Evolutionary conservation across 1,140 invertebrate genomes (phyloP), one percentile per base, ranked within the genome.

Genomic region (Drosophila rhopaloa): DNA sequence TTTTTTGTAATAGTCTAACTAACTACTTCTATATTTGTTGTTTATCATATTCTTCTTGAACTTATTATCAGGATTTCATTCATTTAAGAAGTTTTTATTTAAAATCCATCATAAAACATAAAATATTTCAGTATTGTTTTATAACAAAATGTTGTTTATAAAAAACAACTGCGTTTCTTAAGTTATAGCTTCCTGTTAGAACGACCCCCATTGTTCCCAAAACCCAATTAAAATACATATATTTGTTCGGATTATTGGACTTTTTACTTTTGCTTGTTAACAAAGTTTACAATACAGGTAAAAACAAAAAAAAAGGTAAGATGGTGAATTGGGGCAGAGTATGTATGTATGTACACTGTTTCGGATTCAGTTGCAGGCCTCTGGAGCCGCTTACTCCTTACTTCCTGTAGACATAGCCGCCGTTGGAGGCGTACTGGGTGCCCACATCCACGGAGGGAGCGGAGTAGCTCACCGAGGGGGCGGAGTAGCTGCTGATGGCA

Each of bases 401-500:
- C 84, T 88, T 91, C 77, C 58, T 90, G 90, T 91, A 91, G 63
- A 91, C 81, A 40, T 91, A 91, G 65, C 90, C 90, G 35, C 90
- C 90, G 57, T 91, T 91, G 78, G 90, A 78, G 53, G 81, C 90
- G 29, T 91, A 91, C 77, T 91, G 90, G 56, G 90, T 91, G 55
- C 86, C 90, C 40, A 67, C 78, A 83, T 91, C 90, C 44, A 35
- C 75, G 76, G 82, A 50, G 68, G 78, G 76, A 0, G 81, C 77
- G 0, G 82, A 66, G 53, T 86, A 86, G 47, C 62, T 65, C 7
- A 60, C 47, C 13, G 73, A 54, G 5, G 77, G 77, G n/a, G 76
- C 76, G 0, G 63, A 53, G 43, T 88, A 76, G 24, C 24, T 24
- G 48, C 54, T 63, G 32, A 62, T 50, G 5, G 60, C 32, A 5